Conservation (phyloP, 2,888 invertebrate species). For the Orchesella flavescens region DNA sequence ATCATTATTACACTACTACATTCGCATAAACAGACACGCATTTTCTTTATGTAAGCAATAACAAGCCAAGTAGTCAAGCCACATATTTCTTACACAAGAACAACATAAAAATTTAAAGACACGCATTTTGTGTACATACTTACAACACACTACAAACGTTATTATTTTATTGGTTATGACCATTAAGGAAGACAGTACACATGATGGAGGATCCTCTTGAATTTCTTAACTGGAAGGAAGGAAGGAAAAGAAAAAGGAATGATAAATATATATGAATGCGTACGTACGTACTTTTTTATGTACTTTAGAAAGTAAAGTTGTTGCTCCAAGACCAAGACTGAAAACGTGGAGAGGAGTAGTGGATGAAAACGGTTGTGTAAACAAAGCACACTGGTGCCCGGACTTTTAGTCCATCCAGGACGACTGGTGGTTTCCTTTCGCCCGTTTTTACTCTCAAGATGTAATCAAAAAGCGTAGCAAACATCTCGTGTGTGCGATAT, state of each 20-base stretch:
- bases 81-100: neutral
- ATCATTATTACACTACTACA: neutral
- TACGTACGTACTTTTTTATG: neutral
- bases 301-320: neutral
- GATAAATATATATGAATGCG: no score
- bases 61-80: constrained; percentile 7
- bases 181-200: neutral
- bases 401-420: no score
- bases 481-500: constrained; percentile 9
- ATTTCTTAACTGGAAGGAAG: neutral
- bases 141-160: neutral
- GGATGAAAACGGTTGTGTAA: neutral
- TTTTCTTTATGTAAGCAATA: neutral
- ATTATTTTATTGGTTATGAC: neutral
- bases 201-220: neutral
- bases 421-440: neutral
- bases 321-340: neutral
- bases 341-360: no score
- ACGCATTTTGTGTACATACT: neutral
- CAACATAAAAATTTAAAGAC: neutral
- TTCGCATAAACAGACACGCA: constrained; percentile 14
- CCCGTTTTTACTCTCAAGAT: constrained; percentile 27
- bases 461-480: constrained; percentile 47
- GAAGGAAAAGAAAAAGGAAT: neutral
- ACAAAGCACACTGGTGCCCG: no score